phyloP scores from a whole-genome alignment of 2,113 vertebrate species.

The Glaucomys volans region DNA sequence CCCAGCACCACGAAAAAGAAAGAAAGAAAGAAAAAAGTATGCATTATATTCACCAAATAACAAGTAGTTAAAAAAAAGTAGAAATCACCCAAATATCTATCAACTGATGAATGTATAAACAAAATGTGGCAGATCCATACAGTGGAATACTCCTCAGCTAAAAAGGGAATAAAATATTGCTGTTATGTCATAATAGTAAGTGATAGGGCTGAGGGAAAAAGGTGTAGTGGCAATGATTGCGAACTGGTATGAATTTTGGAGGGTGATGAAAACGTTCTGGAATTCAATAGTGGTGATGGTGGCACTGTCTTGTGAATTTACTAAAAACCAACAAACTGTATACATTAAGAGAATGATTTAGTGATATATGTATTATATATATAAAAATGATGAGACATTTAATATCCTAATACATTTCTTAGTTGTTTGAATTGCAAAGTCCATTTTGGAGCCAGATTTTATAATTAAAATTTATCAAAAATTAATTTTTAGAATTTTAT shows the following conservation, averaged over 20 bases:
- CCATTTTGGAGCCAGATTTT: not conserved
- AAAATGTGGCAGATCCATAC: not conserved
- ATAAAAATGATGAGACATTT: not conserved
- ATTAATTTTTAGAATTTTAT: not conserved
- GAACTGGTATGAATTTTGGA: not conserved
- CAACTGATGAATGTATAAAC: not conserved
- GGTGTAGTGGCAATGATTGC: not conserved
- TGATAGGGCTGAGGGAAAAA: not conserved
- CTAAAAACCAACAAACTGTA: not conserved
- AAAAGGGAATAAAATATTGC: not conserved
- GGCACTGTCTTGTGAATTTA: not conserved
- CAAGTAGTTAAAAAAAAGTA: not conserved
- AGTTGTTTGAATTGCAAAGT: not conserved
- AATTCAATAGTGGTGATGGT: not conserved
- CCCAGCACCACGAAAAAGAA: too few relatives aligned
- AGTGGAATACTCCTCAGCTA: not conserved
- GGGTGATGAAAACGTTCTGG: not conserved
- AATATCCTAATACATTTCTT: not conserved
- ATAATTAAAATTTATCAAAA: not conserved
- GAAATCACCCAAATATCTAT: not conserved
- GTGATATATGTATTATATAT: not conserved
- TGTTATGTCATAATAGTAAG: not conserved
- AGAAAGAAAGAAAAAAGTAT: too few relatives aligned
- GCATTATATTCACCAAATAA: not conserved
- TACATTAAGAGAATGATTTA: not conserved